A percentile compares a stretch with the other conserved stretches of the same genome.
These are phyloP conservation scores for Hermaeophaga mercurialis DNA, from an alignment of 2,888 invertebrate species.

Conservation along the genomic window DNA sequence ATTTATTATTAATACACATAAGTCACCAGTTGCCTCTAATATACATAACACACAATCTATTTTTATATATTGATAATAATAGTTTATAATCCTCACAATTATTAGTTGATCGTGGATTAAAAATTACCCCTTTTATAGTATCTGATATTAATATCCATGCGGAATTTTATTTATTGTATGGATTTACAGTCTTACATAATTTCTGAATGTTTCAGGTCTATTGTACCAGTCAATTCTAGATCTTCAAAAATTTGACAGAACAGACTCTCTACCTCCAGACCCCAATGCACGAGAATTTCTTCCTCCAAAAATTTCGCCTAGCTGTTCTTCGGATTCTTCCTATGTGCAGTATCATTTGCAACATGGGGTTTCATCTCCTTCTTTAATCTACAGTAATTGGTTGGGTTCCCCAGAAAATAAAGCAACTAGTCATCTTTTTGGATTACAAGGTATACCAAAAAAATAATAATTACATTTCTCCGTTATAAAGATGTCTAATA, in stretches of 20 bases:
- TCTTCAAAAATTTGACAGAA: constrained; percentile 47
- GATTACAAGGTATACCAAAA: constrained; percentile 64
- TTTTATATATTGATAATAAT: too few species aligned
- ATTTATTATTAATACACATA: constrained; percentile 1
- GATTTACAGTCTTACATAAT: too few species aligned
- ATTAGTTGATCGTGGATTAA: too few species aligned
- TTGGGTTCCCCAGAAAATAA: constrained; percentile 49
- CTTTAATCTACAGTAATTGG: constrained; percentile 55
- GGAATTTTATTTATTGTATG: too few species aligned
- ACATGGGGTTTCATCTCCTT: constrained; percentile 45
- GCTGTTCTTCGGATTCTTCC: constrained; percentile 39
- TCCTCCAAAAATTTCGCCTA: constrained; percentile 36
- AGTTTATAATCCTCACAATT: too few species aligned
- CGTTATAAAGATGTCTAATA: neutral
- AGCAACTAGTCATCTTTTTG: constrained; percentile 60
- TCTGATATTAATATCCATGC: too few species aligned
- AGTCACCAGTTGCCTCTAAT: too few species aligned
- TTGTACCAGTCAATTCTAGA: constrained; percentile 52
- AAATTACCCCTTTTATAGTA: too few species aligned
- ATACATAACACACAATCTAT: too few species aligned
- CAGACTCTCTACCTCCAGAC: constrained; percentile 50
- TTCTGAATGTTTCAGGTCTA: constrained; percentile 40
- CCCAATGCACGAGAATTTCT: constrained; percentile 48
- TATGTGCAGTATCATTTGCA: constrained; percentile 49
- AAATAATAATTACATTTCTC: too few species aligned